Evolutionary conservation across 2,888 invertebrate genomes (phyloP), one percentile per base, ranked within the genome.

Genomic region (Philhelius pedissequus): DNA sequence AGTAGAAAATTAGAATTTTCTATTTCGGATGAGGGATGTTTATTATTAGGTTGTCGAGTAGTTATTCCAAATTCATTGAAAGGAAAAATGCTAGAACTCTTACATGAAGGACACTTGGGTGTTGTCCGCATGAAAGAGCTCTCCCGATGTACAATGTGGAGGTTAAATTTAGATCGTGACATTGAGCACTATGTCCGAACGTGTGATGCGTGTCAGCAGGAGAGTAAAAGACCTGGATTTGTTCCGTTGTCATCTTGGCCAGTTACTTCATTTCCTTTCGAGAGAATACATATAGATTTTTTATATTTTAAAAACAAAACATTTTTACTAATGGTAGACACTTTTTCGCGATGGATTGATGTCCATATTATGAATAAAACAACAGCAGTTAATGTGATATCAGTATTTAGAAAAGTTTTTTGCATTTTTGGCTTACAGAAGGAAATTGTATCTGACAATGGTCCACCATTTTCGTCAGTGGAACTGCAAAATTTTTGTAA

Each of bases 271-370:
- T 69, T 27, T 30, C 68, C 45, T 22, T 70, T 56, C 15, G 56
- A 70, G 15, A 38, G 70, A 56, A 43, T 69, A 20, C 69, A 69
- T 43, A 32, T 54, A 20, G 54, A 56, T 38, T 69, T 69, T 52
- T 27, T 40, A 11, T 11, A 69, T 45, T 45, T 69, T 56, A 43
- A 54, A 54, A 22, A 54, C 11, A 25, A 69, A 11, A 18, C 18
- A 27, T 56, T 69, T 8, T 43, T 69, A n/a, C 22, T 66, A 13
- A 38, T 68, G 5, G 38, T 68, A 13, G 69, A 69, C 30, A 45
- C 18, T 15, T 56, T 27, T 32, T 69, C 56, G n/a, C 40, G n/a
- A 27, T 69, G 56, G 54, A 32, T 56, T 38, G 40, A 45, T 32
- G 56, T 58, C 6, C 48, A 60, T 20, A 38, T 60, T 8, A 71